Evolutionary conservation across 1,140 invertebrate genomes (phyloP).

Genomic region (Chelonus insularis): DNA sequence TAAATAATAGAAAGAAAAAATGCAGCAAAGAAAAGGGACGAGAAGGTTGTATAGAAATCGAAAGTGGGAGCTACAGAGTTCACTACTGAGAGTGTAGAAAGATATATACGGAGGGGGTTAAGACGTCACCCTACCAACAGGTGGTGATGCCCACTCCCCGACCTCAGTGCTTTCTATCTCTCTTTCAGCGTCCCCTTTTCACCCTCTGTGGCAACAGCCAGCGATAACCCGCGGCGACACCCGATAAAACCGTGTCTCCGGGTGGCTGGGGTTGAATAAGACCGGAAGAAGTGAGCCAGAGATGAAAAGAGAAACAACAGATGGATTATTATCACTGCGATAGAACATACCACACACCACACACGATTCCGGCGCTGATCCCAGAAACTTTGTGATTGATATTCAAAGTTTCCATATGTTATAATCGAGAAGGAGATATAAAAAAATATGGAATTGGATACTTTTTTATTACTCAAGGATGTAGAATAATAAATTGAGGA

Average conservation of each 20-base stretch:
- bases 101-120: slow-evolving; percentile 25
- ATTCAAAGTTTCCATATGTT: too few species aligned
- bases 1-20: slow-evolving; percentile 8
- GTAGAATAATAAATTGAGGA: too few species aligned
- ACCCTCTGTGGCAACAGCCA: slow-evolving; percentile 28
- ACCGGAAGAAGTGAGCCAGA: slow-evolving; percentile 15
- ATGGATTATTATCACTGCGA: slow-evolving; percentile 29
- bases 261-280: slow-evolving; percentile 25
- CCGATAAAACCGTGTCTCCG: slow-evolving; percentile 31
- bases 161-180: slow-evolving; percentile 14
- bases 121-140: slow-evolving; percentile 34
- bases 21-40: slow-evolving; percentile 13
- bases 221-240: slow-evolving; percentile 34
- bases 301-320: slow-evolving; percentile 24
- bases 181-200: slow-evolving; percentile 13
- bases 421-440: too few species aligned
- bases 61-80: slow-evolving; percentile 15
- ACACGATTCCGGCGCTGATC: too few species aligned
- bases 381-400: too few species aligned
- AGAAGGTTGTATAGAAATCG: slow-evolving; percentile 12
- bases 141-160: slow-evolving; percentile 27
- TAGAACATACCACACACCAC: background rate
- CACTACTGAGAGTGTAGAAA: slow-evolving; percentile 5
- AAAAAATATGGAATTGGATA: too few species aligned
- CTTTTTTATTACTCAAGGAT: too few species aligned